Evolutionary conservation across 2,797 vertebrate species (phyloP), one percentile per base, ranked within the genome.

Genomic region (Pseudochaenichthys georgianus): DNA sequence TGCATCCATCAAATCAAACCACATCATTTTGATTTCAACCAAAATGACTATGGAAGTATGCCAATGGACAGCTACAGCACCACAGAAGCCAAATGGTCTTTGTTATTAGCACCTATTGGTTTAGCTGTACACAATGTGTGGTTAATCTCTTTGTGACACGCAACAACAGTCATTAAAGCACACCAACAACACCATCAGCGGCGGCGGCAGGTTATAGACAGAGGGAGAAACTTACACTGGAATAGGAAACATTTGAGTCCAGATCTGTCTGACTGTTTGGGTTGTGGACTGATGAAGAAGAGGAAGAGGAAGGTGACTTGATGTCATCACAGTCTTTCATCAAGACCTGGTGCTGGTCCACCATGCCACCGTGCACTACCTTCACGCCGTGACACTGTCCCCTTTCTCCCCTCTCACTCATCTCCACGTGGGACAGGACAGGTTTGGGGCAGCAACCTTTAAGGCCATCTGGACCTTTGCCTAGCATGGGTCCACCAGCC

Each of bases 191-290:
- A 89, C 41, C 88, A 85, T 82, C 96, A 79, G 82, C 86, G 87
- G 87, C 87, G 89, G 87, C 89, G 89, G 84, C 88, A 69, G 86
- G 85, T 92, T 91, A 92, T 58, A 94, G 89, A 91, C 93, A 95
- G 85, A 93, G 84, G 78, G 91, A 94, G 84, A 91, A 90, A 95
- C 97, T 97, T 96, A 99, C 98, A 97, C 98, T 98, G 95, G 97
- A 97, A 96, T 96, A 98, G 94, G 97, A 96, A 91, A 97, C 95
- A 89, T 97, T 98, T 93, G 98, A 97, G 95, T 99, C 98, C 95
- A 98, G 94, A 93, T 97, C 97, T 78, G 97, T 96, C 93, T 98
- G 98, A 94, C 97, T 97, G 96, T 97, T 97, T 82, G 96, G 96
- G 90, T 97, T 97, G 96, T 97, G 96, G 86, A 97, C 95, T 16